Evolutionary conservation across 1,140 invertebrate species (phyloP).

Genomic region (Sarcophaga bullata): DNA sequence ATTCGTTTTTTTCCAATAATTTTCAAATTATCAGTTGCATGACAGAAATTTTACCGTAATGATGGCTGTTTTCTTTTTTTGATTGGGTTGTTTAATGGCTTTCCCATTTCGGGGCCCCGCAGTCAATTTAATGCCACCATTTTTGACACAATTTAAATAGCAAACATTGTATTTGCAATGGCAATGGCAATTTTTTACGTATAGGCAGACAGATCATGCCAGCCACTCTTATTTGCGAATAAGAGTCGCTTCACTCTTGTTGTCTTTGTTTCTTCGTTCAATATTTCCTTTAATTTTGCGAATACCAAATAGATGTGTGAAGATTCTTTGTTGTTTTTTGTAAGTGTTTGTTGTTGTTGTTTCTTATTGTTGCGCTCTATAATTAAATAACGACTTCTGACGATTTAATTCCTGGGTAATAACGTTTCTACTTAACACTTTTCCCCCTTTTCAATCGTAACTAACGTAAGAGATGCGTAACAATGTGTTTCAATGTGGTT

Average conservation of each 20-base stretch:
- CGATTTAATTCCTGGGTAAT: background rate
- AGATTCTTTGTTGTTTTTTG: background rate
- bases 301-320: background rate
- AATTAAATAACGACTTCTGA: conserved; percentile 38
- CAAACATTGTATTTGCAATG: background rate
- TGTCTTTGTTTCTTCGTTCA: background rate
- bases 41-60: conserved; percentile 39
- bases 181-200: conserved; percentile 35
- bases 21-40: conserved; percentile 36
- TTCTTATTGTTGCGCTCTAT: conserved; percentile 3
- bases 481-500: no score
- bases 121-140: conserved; percentile 35
- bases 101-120: background rate
- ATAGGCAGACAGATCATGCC: background rate
- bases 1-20: conserved; percentile 12
- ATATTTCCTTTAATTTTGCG: background rate
- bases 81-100: background rate
- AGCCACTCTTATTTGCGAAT: background rate
- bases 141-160: conserved; percentile 36
- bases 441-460: no score
- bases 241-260: background rate
- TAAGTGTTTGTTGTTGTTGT: background rate
- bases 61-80: conserved; percentile 17
- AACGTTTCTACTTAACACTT: no score
- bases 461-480: no score